Conservation (phyloP, 2,113 vertebrate species). For the Poecile atricapillus region DNA sequence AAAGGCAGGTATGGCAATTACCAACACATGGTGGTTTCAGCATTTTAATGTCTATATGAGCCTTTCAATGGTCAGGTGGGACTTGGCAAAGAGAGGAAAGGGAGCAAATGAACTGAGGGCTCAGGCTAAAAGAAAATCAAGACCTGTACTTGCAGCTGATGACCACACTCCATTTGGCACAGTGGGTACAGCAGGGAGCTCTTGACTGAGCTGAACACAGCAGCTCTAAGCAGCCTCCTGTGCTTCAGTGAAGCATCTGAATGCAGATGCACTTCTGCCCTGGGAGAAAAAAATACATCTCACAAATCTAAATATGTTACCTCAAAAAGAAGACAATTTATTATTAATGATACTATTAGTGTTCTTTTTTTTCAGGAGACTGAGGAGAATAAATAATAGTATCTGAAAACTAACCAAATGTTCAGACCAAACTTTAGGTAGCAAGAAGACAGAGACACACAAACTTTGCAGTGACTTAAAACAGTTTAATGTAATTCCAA, state of each 20-base stretch:
- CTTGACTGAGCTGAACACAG: rapidly evolving
- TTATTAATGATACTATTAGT: neutral
- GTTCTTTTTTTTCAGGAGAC: neutral
- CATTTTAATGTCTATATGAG: neutral
- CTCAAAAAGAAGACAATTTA: neutral
- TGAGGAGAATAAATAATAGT: neutral
- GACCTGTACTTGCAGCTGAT: neutral
- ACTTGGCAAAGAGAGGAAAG: neutral
- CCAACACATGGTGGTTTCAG: neutral
- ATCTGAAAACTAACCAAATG: neutral
- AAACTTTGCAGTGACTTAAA: conserved; percentile 86
- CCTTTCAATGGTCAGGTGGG: neutral
- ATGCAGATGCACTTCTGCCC: neutral
- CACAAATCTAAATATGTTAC: neutral
- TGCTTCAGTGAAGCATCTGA: neutral
- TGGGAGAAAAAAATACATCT: neutral
- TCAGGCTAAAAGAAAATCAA: neutral
- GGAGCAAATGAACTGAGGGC: neutral
- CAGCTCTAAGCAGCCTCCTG: neutral
- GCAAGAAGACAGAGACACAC: neutral
- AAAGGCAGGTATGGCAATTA: neutral
- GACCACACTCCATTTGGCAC: neutral
- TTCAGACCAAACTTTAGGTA: neutral
- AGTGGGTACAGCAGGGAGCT: neutral
- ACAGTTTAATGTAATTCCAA: conserved; percentile 99